phyloP scores from a whole-genome alignment of 2,888 invertebrate species.

The Phasia obesa region DNA sequence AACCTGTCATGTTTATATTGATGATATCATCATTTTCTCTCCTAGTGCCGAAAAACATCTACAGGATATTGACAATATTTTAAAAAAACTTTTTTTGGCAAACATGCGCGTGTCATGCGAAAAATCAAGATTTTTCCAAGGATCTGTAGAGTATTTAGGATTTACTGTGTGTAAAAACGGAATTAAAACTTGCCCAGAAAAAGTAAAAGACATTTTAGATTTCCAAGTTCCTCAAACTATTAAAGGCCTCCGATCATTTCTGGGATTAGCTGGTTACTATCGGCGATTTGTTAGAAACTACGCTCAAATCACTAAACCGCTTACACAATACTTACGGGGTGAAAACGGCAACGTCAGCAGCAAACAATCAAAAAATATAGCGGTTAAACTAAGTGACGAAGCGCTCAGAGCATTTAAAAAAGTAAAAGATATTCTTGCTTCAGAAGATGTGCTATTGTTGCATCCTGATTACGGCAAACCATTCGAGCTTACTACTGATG shows the following conservation, averaged over 20 bases:
- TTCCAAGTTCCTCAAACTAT: constrained; percentile 26
- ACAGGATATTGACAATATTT: constrained; percentile 15
- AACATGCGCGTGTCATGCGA: no score
- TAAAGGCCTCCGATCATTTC: constrained; percentile 25
- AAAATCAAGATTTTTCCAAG: not conserved
- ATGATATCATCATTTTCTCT: constrained; percentile 26
- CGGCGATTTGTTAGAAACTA: constrained; percentile 50
- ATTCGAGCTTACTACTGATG: no score
- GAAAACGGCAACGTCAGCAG: constrained; percentile 48
- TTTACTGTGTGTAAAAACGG: constrained; percentile 9
- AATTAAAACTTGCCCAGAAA: constrained; percentile 18
- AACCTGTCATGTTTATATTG: constrained; percentile 34
- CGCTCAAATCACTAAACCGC: constrained; percentile 38
- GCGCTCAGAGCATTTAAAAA: constrained; percentile 3
- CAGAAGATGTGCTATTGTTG: constrained; percentile 43
- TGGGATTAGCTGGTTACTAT: constrained; percentile 38
- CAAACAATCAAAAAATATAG: constrained; percentile 13
- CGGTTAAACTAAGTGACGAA: constrained; percentile 12
- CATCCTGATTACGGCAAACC: constrained; percentile 54
- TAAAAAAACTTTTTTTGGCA: constrained; percentile 26
- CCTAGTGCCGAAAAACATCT: constrained; percentile 13
- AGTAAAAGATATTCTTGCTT: constrained; percentile 50
- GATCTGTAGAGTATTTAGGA: not conserved
- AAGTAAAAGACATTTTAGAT: no score
- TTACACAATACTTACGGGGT: constrained; percentile 54